Evolutionary conservation across 2,797 vertebrate species (phyloP).

Genomic region (Erethizon dorsatum): DNA sequence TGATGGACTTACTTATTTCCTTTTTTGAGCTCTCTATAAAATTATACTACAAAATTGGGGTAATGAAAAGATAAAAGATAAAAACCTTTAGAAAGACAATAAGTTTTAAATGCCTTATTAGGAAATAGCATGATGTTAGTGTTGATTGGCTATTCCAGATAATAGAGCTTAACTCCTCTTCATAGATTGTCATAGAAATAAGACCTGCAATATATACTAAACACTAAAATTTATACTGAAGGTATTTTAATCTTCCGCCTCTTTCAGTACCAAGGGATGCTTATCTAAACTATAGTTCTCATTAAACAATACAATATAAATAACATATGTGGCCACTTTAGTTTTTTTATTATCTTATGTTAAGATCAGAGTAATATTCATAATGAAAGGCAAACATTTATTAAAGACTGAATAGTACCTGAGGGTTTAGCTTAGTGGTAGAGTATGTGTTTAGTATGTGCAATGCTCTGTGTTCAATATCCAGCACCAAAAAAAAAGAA

Average conservation of each 20-base stretch:
- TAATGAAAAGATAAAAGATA: not conserved
- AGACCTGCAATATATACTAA: not conserved
- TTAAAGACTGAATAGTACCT: not conserved
- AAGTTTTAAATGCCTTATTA: not conserved
- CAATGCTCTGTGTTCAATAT: not conserved
- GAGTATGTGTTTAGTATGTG: not conserved
- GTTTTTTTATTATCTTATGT: conserved; percentile 15
- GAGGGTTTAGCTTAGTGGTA: not conserved
- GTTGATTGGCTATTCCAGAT: not conserved
- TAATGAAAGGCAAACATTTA: conserved; percentile 35
- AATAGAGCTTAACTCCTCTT: conserved; percentile 21
- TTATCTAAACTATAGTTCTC: conserved; percentile 46
- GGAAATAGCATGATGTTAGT: not conserved
- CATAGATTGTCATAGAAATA: not conserved
- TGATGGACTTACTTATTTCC: conserved; percentile 22
- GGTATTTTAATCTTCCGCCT: not conserved
- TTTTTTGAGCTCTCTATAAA: conserved; percentile 24
- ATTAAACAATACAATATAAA: conserved; percentile 23
- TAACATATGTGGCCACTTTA: conserved; percentile 1
- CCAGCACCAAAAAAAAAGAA: not conserved
- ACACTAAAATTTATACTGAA: not conserved
- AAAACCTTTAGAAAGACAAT: not conserved
- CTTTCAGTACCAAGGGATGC: not conserved
- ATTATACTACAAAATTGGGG: not conserved
- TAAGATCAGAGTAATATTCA: conserved; percentile 11